A percentile compares a stretch with the other conserved stretches of the same genome.
These are phyloP conservation scores for Cotesia glomerata DNA, from an alignment of 1,140 invertebrate species.

Conservation along the genomic window DNA sequence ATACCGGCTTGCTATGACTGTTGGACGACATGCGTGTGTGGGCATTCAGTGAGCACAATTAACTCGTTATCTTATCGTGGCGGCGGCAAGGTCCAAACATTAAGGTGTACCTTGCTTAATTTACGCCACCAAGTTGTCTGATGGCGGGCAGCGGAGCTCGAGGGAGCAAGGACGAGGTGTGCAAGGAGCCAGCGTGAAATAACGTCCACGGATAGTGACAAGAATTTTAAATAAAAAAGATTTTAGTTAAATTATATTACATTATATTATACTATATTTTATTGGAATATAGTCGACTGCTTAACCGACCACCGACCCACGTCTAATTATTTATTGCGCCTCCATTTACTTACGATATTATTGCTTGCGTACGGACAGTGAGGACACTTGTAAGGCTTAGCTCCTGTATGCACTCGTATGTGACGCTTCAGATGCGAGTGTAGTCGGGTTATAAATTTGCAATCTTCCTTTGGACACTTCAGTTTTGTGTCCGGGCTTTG, in stretches of 20 bases:
- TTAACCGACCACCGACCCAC: neutral
- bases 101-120: slow-evolving; percentile 63
- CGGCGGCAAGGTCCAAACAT: slow-evolving; percentile 59
- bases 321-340: slow-evolving; percentile 12
- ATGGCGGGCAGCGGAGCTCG: neutral
- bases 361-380: slow-evolving; percentile 82
- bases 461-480: slow-evolving; percentile 56
- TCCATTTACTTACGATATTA: slow-evolving; percentile 66
- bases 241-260: neutral
- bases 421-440: slow-evolving; percentile 80
- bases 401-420: slow-evolving; percentile 76
- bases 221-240: neutral
- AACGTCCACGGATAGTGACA: neutral
- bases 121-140: slow-evolving; percentile 51
- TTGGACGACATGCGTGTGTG: slow-evolving; percentile 52
- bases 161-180: slow-evolving; percentile 1
- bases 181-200: neutral
- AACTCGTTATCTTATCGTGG: slow-evolving; percentile 64
- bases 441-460: slow-evolving; percentile 70
- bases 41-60: slow-evolving; percentile 63
- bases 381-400: slow-evolving; percentile 86
- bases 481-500: slow-evolving; percentile 27
- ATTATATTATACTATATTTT: no score
- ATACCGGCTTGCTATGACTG: slow-evolving; percentile 51
- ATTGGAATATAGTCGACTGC: neutral